Evolutionary conservation across 2,113 vertebrate species (phyloP), one percentile per base, ranked within the genome.

Genomic region (Harpagus bidentatus): DNA sequence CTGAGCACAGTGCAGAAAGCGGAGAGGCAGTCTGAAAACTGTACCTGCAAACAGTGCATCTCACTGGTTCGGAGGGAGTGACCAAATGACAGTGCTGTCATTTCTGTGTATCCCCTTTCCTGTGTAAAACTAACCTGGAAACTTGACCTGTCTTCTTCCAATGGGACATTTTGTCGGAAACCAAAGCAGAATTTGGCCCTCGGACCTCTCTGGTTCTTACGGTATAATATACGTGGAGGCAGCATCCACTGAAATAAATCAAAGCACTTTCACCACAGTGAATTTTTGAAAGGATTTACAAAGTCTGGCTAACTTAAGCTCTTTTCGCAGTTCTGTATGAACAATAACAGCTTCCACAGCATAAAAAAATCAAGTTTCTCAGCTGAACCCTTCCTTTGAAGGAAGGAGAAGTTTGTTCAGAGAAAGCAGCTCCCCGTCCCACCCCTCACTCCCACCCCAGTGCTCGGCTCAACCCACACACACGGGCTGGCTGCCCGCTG

Each of bases 391-490:
- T 84, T 36, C 21, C 86, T 79, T 34, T 23, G 79, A 22, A 50
- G 47, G 32, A 76, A 59, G 34, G 19, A 86, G 65, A 69, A n/a
- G 63, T 9, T 50, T 50, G 38, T 74, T 59, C n/a, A 21, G 52
- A 76, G n/a, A 55, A 53, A 74, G 47, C 7, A 78, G 32, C 36
- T 72, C 28, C 43, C 16, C 2, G 2, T 4, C 45, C 14, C 18
- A 15, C 5, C 47, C 17, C 45, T 79, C 18, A 10, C 22, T 70
- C 5, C 55, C 18, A 3, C 23, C 31, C 50, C 34, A 32, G 13
- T 2, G 40, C 22, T 34, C 3, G 0, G 52, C 52, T 40, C 69
- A 55, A 47, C 38, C n/a, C 2, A 0, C 12, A 2, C 25, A 16
- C 4, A 0, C 2, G 0, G 25, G 55, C 15, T 1, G 3, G 31